Base-by-base conservation (phyloP, 1,140 invertebrate genomes). In the Drosophila chauvacae region DNA sequence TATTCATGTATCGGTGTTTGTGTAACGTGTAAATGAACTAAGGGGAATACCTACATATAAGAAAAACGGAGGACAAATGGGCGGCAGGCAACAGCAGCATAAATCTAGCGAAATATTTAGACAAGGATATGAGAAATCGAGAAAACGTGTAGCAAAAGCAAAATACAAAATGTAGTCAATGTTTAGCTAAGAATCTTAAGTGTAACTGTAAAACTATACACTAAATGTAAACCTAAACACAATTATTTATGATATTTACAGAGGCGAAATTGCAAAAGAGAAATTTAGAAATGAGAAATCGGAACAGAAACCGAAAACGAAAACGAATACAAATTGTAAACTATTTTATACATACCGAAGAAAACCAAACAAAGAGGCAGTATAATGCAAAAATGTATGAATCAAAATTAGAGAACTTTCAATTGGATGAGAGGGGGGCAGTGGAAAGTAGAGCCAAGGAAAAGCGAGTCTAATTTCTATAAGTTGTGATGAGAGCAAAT, bases 181-280 rank as follows among this genome's bases (percentile, higher is more conserved):
- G 84, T 88, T 88, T 88, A 87, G 85, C 69, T 87, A 84, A 88
- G 84, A 80, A 80, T 37, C 70, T 61, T 84, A 87, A 88, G 59
- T 77, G 77, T 87, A 90, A 91, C 79, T 87, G 80, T 72, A 88
- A 80, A 80, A 81, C 87, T 90, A 91, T 87, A 87, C 79, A 79
- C 77, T 87, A 82, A 83, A 79, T 80, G 84, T 86, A 82, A 87
- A 83, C 80, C 70, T 69, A 87, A 76, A 86, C 79, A 87, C 83
- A 88, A 84, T 87, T 87, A 88, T 88, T 84, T 87, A 88, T 81
- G 72, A 69, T 88, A 88, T 87, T 87, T 87, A 87, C 83, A 87
- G 82, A 55, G 51, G 50, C 37, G 16, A 35, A 56, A 56, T 35
- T 39, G 53, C 53, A 56, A 56, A 47, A 33, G 65, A 73, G 50